Evolutionary conservation across 1,140 invertebrate genomes (phyloP).

Genomic region (Phocides pigmalion): DNA sequence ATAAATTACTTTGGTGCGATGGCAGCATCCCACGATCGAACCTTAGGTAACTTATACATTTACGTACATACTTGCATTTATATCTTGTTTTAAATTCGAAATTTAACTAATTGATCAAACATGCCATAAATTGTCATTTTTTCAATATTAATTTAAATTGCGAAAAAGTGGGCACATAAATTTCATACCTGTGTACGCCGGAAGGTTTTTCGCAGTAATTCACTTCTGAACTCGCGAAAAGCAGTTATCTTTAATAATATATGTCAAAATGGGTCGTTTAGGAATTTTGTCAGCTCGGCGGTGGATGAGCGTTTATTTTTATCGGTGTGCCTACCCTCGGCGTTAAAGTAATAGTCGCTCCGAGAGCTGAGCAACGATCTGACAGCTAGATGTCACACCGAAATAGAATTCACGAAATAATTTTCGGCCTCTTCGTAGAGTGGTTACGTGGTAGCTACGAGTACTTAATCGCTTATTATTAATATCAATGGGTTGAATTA

Average conservation of each 20-base stretch:
- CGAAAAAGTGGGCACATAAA: neutral
- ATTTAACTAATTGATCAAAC: too few relatives aligned
- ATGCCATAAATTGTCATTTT: too few relatives aligned
- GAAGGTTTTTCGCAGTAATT: slow-evolving; percentile 4
- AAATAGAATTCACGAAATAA: slow-evolving; percentile 16
- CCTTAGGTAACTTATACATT: too few relatives aligned
- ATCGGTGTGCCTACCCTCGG: slow-evolving; percentile 65
- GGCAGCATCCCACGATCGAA: too few relatives aligned
- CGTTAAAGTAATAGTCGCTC: slow-evolving; percentile 67
- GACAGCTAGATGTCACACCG: slow-evolving; percentile 44
- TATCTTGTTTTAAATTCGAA: too few relatives aligned
- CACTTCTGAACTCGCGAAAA: slow-evolving; percentile 22
- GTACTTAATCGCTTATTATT: too few relatives aligned
- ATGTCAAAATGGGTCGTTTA: slow-evolving; percentile 55
- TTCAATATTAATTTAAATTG: too few relatives aligned
- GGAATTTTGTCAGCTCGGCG: slow-evolving; percentile 53
- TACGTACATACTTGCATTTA: too few relatives aligned
- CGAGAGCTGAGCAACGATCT: slow-evolving; percentile 56
- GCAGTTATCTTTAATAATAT: slow-evolving; percentile 32
- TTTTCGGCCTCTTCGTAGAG: neutral
- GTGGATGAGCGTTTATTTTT: slow-evolving; percentile 71
- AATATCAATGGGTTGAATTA: too few relatives aligned
- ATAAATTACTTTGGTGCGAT: too few relatives aligned
- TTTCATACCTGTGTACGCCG: too few relatives aligned
- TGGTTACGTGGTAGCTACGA: too few relatives aligned